Evolutionary conservation across 2,888 invertebrate species (phyloP).

Genomic region (Protodeltote pygarga): DNA sequence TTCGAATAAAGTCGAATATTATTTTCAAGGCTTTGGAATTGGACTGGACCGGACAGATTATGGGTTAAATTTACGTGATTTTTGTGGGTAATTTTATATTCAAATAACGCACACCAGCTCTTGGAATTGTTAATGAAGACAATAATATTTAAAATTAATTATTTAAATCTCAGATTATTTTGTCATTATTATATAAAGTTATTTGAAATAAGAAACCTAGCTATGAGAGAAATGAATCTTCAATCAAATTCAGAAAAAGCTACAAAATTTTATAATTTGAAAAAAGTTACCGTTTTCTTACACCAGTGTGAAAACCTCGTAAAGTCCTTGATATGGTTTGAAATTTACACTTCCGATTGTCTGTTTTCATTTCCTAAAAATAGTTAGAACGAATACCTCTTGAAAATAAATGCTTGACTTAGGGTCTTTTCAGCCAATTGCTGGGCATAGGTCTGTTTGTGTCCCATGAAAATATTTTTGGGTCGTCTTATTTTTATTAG

Average conservation of each 20-base stretch:
- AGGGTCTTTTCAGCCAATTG: background rate
- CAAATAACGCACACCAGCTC: too few relatives aligned
- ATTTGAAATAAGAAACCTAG: too few relatives aligned
- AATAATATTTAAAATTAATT: conserved; percentile 16
- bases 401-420: conserved; percentile 28
- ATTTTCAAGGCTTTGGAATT: conserved; percentile 10
- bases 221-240: too few relatives aligned
- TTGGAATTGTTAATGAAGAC: background rate
- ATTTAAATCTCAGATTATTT: too few relatives aligned
- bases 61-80: background rate
- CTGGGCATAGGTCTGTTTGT: too few relatives aligned
- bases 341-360: conserved; percentile 62
- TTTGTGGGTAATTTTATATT: too few relatives aligned
- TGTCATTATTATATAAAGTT: too few relatives aligned
- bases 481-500: too few relatives aligned
- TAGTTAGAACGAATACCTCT: conserved; percentile 46
- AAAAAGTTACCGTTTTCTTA: background rate
- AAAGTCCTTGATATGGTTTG: conserved; percentile 64
- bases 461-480: too few relatives aligned
- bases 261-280: background rate
- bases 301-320: conserved; percentile 41
- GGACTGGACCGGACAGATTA: background rate
- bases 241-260: too few relatives aligned
- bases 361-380: conserved; percentile 63
- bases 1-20: background rate